These are phyloP conservation scores for Limanda limanda DNA, from an alignment of 2,113 vertebrate genomes.

Conservation along the genomic window DNA sequence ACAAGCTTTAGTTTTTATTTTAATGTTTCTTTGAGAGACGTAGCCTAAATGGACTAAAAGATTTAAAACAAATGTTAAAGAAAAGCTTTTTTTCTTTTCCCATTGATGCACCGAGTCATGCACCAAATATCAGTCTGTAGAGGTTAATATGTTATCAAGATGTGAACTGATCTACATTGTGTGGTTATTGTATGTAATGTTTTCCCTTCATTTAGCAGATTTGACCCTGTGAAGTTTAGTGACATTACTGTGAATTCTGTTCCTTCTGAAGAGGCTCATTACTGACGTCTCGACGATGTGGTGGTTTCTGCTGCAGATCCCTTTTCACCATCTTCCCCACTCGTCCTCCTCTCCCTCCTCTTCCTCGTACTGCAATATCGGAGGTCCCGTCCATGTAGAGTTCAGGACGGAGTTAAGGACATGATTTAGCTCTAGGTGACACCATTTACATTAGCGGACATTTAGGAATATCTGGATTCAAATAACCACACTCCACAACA, in stretches of 20 bases:
- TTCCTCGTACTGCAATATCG: slow-evolving; percentile 55
- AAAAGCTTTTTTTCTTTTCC: slow-evolving; percentile 28
- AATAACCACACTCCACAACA: slow-evolving; percentile 24
- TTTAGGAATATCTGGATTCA: slow-evolving; percentile 27
- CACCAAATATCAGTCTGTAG: slow-evolving; percentile 68
- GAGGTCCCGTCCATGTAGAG: slow-evolving; percentile 37
- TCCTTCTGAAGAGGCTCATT: slow-evolving; percentile 55
- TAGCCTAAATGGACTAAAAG: slow-evolving; percentile 53
- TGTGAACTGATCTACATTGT: slow-evolving; percentile 67
- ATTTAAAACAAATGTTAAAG: slow-evolving; percentile 28
- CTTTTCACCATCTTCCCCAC: slow-evolving; percentile 10
- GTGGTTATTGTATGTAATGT: slow-evolving; percentile 59
- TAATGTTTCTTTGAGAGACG: slow-evolving; percentile 39
- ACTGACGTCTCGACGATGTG: slow-evolving; percentile 50
- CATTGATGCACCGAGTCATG: slow-evolving; percentile 54
- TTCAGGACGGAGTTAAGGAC: slow-evolving; percentile 48
- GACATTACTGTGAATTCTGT: slow-evolving; percentile 72
- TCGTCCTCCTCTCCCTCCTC: slow-evolving; percentile 8
- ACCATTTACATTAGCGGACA: slow-evolving; percentile 34
- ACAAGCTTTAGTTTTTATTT: slow-evolving; percentile 43
- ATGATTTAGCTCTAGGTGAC: slow-evolving; percentile 35
- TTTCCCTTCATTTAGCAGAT: slow-evolving; percentile 52
- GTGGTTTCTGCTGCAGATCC: slow-evolving; percentile 58
- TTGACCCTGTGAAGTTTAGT: slow-evolving; percentile 70
- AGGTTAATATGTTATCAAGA: slow-evolving; percentile 55